Percentiles rank a stretch among this genome's conserved stretches.
phyloP scores from a whole-genome alignment of 2,113 vertebrate genomes.

The Lota lota region DNA sequence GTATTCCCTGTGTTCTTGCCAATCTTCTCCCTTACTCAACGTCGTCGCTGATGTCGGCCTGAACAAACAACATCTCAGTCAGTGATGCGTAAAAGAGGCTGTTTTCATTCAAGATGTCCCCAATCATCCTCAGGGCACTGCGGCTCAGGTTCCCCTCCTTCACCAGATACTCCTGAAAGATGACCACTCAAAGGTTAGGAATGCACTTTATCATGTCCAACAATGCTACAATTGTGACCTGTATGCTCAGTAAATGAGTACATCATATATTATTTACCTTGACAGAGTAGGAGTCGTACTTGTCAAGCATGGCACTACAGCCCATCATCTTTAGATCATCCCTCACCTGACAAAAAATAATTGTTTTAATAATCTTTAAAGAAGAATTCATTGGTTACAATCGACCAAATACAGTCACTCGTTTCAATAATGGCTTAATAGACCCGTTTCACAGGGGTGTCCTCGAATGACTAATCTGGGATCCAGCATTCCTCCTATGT shows the following conservation, averaged over 20 bases:
- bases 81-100: slow-evolving; percentile 72
- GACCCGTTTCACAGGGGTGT: too few species aligned
- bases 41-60: slow-evolving; percentile 69
- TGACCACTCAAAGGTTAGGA: background rate
- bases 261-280: slow-evolving; percentile 56
- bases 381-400: too few species aligned
- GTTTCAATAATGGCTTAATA: too few species aligned
- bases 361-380: too few species aligned
- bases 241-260: background rate
- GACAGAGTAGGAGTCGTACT: slow-evolving; percentile 76
- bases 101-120: slow-evolving; percentile 77
- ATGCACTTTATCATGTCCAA: background rate
- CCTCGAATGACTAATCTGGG: too few species aligned
- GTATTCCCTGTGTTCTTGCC: background rate
- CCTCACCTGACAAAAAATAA: slow-evolving; percentile 54
- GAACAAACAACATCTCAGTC: slow-evolving; percentile 70
- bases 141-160: slow-evolving; percentile 71
- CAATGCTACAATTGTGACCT: background rate
- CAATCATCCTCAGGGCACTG: slow-evolving; percentile 73
- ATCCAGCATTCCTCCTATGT: too few species aligned
- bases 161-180: slow-evolving; percentile 72
- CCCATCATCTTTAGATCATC: slow-evolving; percentile 60
- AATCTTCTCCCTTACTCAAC: slow-evolving; percentile 52
- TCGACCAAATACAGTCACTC: too few species aligned
- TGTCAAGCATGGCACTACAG: slow-evolving; percentile 62